Evolutionary conservation across 2,888 invertebrate species (phyloP).

Genomic region (Sturmia bella): DNA sequence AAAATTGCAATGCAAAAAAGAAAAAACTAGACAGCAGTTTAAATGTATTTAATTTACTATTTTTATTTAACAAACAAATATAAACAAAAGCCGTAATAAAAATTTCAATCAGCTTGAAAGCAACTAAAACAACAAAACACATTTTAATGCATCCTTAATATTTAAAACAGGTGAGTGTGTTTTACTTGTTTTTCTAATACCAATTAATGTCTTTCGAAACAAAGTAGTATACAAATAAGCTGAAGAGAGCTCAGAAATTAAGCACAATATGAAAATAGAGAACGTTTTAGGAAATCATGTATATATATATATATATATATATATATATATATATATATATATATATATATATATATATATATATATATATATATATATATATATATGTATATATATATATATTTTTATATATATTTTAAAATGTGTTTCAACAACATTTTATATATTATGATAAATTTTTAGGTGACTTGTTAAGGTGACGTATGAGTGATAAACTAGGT

Average conservation of each 20-base stretch:
- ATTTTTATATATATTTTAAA: too few species aligned
- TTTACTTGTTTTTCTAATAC: background rate
- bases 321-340: too few species aligned
- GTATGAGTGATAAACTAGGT: too few species aligned
- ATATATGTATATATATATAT: too few species aligned
- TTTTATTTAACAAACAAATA: constrained; percentile 48
- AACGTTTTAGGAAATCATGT: too few species aligned
- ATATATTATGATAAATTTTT: too few species aligned
- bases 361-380: too few species aligned
- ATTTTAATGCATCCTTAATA: constrained; percentile 70
- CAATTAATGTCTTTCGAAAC: background rate
- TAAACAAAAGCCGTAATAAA: constrained; percentile 37
- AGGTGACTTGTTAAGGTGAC: too few species aligned
- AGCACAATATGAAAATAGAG: too few species aligned
- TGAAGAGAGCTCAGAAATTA: background rate
- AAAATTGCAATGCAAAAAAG: background rate
- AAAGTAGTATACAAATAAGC: background rate
- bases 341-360: too few species aligned
- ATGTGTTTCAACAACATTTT: too few species aligned
- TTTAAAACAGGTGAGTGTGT: constrained; percentile 67
- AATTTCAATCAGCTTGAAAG: constrained; percentile 48
- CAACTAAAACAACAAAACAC: constrained; percentile 63
- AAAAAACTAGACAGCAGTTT: constrained; percentile 1
- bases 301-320: too few species aligned
- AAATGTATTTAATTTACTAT: constrained; percentile 46